Conservation (phyloP, 2,113 vertebrate genomes). For the Petrocephalus zakoni region DNA sequence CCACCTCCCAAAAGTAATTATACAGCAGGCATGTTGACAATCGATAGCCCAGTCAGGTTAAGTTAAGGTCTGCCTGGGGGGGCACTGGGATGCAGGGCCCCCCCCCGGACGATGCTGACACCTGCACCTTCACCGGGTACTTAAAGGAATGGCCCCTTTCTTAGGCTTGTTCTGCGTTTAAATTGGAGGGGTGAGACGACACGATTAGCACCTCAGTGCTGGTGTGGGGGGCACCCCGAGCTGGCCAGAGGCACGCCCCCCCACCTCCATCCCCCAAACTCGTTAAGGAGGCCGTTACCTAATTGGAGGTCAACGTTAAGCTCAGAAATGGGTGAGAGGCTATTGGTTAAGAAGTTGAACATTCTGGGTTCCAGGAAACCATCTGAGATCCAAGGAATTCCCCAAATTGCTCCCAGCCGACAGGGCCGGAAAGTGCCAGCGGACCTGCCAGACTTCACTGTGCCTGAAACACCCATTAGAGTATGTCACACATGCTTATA, state of each 20-base stretch:
- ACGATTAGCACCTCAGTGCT: slow-evolving; percentile 37
- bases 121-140: slow-evolving; percentile 41
- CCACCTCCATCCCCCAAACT: not conserved
- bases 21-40: slow-evolving; percentile 85
- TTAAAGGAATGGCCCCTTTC: slow-evolving; percentile 52
- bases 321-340: not conserved
- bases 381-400: not conserved
- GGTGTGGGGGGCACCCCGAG: not conserved
- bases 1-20: slow-evolving; percentile 84
- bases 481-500: not conserved
- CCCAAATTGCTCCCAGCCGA: not conserved
- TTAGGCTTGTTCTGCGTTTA: slow-evolving; percentile 42
- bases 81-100: slow-evolving; percentile 31
- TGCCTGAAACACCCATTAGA: not conserved
- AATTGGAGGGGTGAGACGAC: slow-evolving; percentile 25
- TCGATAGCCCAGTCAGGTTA: slow-evolving; percentile 76
- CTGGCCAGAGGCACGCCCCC: not conserved
- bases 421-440: not conserved
- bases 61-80: slow-evolving; percentile 61
- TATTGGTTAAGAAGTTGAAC: not conserved
- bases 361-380: not conserved
- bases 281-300: not conserved
- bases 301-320: not conserved
- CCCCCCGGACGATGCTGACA: slow-evolving; percentile 48
- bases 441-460: not conserved